Evolutionary conservation across 2,113 vertebrate species (phyloP), one percentile per base, ranked within the genome.

Genomic region (Callocephalon fimbriatum): DNA sequence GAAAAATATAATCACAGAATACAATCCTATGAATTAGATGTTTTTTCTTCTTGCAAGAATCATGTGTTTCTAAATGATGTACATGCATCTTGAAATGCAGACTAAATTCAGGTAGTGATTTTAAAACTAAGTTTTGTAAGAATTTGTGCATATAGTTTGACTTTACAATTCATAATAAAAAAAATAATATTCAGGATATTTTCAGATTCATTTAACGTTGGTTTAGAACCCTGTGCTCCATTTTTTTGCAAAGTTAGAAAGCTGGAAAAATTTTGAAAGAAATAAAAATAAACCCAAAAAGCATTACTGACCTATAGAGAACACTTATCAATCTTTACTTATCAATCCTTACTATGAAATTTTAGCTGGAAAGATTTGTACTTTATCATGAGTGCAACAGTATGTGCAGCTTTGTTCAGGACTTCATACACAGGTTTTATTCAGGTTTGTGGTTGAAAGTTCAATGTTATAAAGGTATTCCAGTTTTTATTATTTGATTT

Each of bases 401-500:
- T 25, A 86, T 7, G 22, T 44, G n/a, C 32, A 73, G 22, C 37
- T 50, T 50, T 87, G 80, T 73, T 45, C 32, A 62, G 48, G 22
- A 51, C 12, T 75, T 20, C 37, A 48, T 29, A 38, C 7, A 38
- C 2, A 48, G 6, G 0, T 20, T 63, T 53, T 58, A 81, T 61
- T 38, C 37, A 61, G 58, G 6, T 62, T 73, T 90, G 35, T 26
- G 63, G 44, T 35, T 5, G 2, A 56, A 95, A 94, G 26, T 54
- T 79, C 65, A 92, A 72, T 70, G 48, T 38, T 63, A 83, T 15
- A 86, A 81, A 76, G 11, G 1, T 54, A 74, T 86, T 88, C 21
- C 61, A 21, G 14, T 8, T 90, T 51, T 44, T 90, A 62, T 67
- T 44, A 71, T 62, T 92, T 85, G 65, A 93, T 74, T 80, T 89